These are phyloP conservation scores for Lithophane semibrunnea DNA, from an alignment of 2,888 invertebrate genomes.

Conservation along the genomic window DNA sequence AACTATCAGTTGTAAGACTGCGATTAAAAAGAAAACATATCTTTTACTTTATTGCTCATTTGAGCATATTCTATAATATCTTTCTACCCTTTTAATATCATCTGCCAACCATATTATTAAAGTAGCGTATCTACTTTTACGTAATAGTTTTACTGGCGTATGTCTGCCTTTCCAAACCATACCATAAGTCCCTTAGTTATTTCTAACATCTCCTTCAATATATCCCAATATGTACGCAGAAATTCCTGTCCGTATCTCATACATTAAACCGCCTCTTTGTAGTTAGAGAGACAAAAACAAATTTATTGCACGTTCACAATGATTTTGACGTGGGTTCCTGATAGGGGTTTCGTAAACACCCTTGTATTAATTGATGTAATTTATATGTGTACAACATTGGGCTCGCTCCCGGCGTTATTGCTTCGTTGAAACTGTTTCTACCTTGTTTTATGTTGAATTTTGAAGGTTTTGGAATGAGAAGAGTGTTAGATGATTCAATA, in stretches of 20 bases:
- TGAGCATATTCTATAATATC: too few species aligned
- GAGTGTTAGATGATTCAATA: not conserved
- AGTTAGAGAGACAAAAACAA: constrained; percentile 69
- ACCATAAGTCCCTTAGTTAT: constrained; percentile 1
- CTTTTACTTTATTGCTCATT: not conserved
- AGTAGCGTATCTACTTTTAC: not conserved
- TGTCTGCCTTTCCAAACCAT: not conserved
- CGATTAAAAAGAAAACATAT: not conserved
- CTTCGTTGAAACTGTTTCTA: constrained; percentile 49
- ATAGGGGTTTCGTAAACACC: constrained; percentile 67
- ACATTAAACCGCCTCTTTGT: constrained; percentile 52
- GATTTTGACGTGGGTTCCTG: constrained; percentile 72
- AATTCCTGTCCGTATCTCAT: constrained; percentile 50
- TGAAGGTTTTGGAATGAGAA: constrained; percentile 1
- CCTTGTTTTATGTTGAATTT: constrained; percentile 33
- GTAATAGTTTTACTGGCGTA: not conserved
- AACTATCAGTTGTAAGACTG: not conserved
- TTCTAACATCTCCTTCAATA: constrained; percentile 2
- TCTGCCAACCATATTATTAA: not conserved
- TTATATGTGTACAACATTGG: constrained; percentile 65
- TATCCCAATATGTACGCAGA: constrained; percentile 6
- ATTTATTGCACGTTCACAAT: constrained; percentile 69
- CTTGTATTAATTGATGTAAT: constrained; percentile 74
- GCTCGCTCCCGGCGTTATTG: constrained; percentile 47
- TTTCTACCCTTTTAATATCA: not conserved